Evolutionary conservation across 2,113 vertebrate genomes (phyloP), one percentile per base, ranked within the genome.

Genomic region (Oryzias woworae): DNA sequence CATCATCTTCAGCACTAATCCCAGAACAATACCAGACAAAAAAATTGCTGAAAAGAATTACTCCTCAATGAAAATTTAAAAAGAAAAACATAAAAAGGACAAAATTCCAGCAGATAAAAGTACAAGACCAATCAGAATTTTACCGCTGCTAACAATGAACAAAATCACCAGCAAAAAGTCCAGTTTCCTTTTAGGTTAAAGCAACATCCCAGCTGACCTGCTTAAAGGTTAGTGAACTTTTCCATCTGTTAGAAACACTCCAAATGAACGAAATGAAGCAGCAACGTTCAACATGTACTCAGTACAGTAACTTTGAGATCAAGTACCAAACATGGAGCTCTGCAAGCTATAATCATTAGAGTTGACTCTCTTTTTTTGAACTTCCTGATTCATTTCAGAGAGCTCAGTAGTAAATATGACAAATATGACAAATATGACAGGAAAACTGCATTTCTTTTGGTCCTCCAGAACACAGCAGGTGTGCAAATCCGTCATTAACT

Each of bases 231-330:
- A 13, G 3, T 3, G 23, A 45, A 23, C 1, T 59, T 46, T 12
- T 28, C 47, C 1, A 41, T 41, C 51, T 18, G 41, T 59, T 43
- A 69, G 53, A 77, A 62, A 69, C 22, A 46, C 71, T 53, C 49
- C 22, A 15, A 3, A 50, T 44, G 8, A 14, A 45, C 53, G 2
- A 43, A 66, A 45, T 55, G 1, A 43, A 67, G 46, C 54, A 41
- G 41, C 36, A 42, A 53, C 58, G 75, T 66, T 53, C 50, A 58
- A 72, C n/a, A 52, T 44, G 1, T 51, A 47, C 43, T 31, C 24
- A 44, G 69, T 45, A 75, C 60, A 78, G 57, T 46, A 28, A 54
- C 5, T 65, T 72, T 16, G 62, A 60, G 72, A 78, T 73, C 61
- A 80, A 76, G 76, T 64, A 60, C 53, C 52, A 28, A 66, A 49